Evolutionary conservation across 2,113 vertebrate species (phyloP), one percentile per base, ranked within the genome.

Genomic region (Hippopotamus amphibius): DNA sequence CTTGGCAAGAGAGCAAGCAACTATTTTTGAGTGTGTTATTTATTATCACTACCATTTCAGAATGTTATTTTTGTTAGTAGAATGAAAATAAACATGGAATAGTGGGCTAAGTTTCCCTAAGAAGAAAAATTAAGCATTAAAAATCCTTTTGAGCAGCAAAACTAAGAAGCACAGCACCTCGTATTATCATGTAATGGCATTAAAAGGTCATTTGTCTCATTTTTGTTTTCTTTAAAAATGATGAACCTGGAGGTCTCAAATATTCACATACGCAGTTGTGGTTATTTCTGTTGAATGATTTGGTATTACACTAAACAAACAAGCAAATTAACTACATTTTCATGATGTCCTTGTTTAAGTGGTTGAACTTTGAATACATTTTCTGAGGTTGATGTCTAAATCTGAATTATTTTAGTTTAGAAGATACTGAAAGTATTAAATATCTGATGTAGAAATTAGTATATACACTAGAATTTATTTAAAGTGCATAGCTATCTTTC

Each of bases 21-120:
- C 92, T 93, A 15, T 90, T 91, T 96, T 89, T 74, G 81, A 79
- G 43, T 92, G 50, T 91, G 9, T 76, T 95, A n/a, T 88, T 97
- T 91, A 90, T 97, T 95, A 84, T 96, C 68, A 50, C 82, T 83
- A 66, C 87, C 84, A 71, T 97, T 96, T 95, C 17, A 90, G 48
- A 92, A 93, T 89, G 41, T 72, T 28, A 53, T 66, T 97, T 97
- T 95, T 95, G 93, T 93, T 95, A 93, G 96, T 92, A 93, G 72
- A 93, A 92, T 87, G 57, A 93, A 96, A 95, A 93, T 93, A 91
- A 93, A 84, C 68, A 68, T 65, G 84, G 68, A 95, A 65, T 59
- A 77, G 30, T 93, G 46, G 13, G 10, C 37, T 92, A 77, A 37
- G 50, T 87, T 93, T 97, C 24, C 43, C 37, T 59, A 37, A 80